phyloP scores from a whole-genome alignment of 2,113 vertebrate species.

The Pseudopipra pipra region DNA sequence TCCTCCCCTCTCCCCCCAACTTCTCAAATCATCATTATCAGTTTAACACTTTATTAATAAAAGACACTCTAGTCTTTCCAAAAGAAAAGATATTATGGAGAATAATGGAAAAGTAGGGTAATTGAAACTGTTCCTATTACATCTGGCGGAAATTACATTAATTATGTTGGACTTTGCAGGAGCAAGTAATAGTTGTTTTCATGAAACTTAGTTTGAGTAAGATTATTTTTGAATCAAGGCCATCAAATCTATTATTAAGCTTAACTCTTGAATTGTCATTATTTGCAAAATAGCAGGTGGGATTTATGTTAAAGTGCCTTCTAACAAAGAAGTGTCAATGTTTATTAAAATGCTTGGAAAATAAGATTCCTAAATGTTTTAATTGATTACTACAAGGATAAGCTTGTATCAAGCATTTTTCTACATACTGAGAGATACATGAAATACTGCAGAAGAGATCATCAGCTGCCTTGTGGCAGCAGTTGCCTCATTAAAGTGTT shows the following conservation, averaged over 20 bases:
- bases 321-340: not conserved
- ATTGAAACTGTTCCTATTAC: slow-evolving; percentile 34
- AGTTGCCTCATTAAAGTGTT: not conserved
- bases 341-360: not conserved
- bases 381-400: not conserved
- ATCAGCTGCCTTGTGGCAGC: slow-evolving; percentile 17
- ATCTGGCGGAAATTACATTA: slow-evolving; percentile 16
- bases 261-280: not conserved
- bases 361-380: not conserved
- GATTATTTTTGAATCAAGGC: not conserved
- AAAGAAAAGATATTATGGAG: slow-evolving; percentile 3
- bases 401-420: not conserved
- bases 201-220: not conserved
- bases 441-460: not conserved
- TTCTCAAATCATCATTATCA: not conserved
- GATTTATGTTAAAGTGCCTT: not conserved
- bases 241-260: not conserved
- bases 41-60: slow-evolving; percentile 45
- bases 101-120: slow-evolving; percentile 42
- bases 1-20: not conserved
- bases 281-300: not conserved
- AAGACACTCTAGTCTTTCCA: not conserved
- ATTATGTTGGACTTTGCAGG: slow-evolving; percentile 1
- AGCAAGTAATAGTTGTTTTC: not conserved
- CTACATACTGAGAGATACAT: not conserved